Evolutionary conservation across 2,888 invertebrate species (phyloP).

Genomic region (Beris morrisii): DNA sequence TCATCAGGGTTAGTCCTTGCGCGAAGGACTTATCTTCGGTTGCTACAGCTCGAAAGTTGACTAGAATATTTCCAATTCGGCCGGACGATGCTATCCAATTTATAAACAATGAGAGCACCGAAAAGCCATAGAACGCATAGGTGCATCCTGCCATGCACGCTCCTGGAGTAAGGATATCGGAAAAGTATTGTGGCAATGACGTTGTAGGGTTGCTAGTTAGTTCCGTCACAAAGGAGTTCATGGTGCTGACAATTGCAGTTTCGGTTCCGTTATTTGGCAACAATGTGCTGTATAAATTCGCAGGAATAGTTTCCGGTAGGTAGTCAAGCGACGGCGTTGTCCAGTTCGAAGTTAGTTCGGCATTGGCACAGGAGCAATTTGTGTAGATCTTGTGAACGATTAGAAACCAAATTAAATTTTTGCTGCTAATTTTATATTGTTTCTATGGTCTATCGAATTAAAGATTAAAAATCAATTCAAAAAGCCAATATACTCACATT

Average conservation of each 20-base stretch:
- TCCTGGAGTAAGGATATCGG: constrained; percentile 50
- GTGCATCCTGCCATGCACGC: constrained; percentile 58
- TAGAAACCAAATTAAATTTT: neutral
- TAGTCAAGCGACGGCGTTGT: too few relatives aligned
- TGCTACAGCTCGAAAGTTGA: constrained; percentile 66
- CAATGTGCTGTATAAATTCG: neutral
- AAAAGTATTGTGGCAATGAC: neutral
- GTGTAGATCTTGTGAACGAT: constrained; percentile 25
- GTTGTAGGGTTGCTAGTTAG: too few relatives aligned
- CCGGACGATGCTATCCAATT: constrained; percentile 67
- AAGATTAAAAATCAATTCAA: too few relatives aligned
- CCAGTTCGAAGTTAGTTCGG: too few relatives aligned
- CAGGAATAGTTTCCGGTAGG: neutral
- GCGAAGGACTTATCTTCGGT: constrained; percentile 66
- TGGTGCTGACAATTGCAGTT: too few relatives aligned
- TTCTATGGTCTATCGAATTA: neutral
- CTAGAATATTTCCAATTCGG: constrained; percentile 66
- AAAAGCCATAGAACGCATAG: constrained; percentile 58
- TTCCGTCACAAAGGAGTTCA: too few relatives aligned
- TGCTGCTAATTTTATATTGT: neutral
- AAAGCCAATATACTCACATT: constrained; percentile 41
- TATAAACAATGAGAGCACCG: constrained; percentile 58
- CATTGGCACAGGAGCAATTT: constrained; percentile 46
- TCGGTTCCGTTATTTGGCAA: neutral
- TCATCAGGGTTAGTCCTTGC: constrained; percentile 64